phyloP scores from a whole-genome alignment of 2,797 vertebrate genomes.

The Hyperoplus lanceolatus region DNA sequence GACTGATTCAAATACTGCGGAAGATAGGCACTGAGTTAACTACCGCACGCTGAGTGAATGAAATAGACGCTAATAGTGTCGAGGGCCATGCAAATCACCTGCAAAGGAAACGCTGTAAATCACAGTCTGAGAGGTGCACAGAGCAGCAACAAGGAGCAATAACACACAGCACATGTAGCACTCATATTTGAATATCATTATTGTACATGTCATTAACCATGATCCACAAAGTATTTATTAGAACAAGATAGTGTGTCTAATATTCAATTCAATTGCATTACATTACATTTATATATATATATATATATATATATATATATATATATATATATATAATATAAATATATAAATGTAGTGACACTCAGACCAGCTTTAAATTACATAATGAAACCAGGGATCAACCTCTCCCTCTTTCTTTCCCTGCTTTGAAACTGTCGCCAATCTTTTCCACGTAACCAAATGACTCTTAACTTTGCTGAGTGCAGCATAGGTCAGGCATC shows the following conservation, averaged over 20 bases:
- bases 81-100: slow-evolving; percentile 73
- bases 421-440: slow-evolving; percentile 67
- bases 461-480: slow-evolving; percentile 76
- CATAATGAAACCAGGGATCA: slow-evolving; percentile 51
- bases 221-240: slow-evolving; percentile 34
- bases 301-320: too few relatives aligned
- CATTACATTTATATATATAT: neutral
- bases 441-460: slow-evolving; percentile 69
- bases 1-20: slow-evolving; percentile 62
- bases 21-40: slow-evolving; percentile 54
- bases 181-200: slow-evolving; percentile 60
- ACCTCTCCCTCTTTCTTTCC: slow-evolving; percentile 54
- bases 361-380: slow-evolving; percentile 45
- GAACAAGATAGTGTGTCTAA: neutral
- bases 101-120: slow-evolving; percentile 75
- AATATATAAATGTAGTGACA: slow-evolving; percentile 2
- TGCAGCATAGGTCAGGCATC: slow-evolving; percentile 80
- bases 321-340: too few relatives aligned
- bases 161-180: slow-evolving; percentile 55
- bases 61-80: slow-evolving; percentile 55
- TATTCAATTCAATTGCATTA: neutral
- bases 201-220: slow-evolving; percentile 60
- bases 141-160: slow-evolving; percentile 52
- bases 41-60: slow-evolving; percentile 50
- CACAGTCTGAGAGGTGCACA: slow-evolving; percentile 49